Base-by-base conservation (phyloP, 2,797 vertebrate species). In the Odontamblyopus rebecca region DNA sequence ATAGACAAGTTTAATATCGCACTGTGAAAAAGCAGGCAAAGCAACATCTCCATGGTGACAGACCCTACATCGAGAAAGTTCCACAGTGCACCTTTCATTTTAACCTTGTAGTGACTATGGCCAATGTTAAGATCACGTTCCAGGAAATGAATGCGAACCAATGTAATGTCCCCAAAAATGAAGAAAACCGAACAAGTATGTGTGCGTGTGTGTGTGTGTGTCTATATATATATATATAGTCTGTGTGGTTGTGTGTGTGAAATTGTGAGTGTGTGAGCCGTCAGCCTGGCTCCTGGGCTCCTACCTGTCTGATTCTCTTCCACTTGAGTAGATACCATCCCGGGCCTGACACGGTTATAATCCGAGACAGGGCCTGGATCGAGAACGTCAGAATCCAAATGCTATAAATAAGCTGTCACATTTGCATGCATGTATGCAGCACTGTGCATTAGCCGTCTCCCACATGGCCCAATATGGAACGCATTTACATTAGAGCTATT, bases 271-370 rank as follows among this genome's bases (percentile, higher is more conserved):
- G 75, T 72, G 68, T 81, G 75, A 18, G 59, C 73, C 74, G 65
- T 76, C 75, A 81, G 66, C 60, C 63, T 30, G 32, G 66, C 76
- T 65, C 74, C 72, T 53, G 78, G 64, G 75, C 81, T 84, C 81
- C 80, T 79, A 78, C 73, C 77, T 75, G 78, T 83, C 84, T 85
- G 81, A 76, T 78, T 81, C 69, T 75, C 63, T 74, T 72, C 81
- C 81, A 76, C 70, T 74, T 78, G 70, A 86, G 71, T 70, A 68
- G 73, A 85, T 68, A 67, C 71, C 66, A 74, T 71, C 68, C 68
- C 65, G 19, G 35, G 48, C 68, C 68, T 74, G 79, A 81, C 85
- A 73, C 57, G 50, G 68, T 86, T 88, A 74, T 59, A 75, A 79
- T 77, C 69, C 74, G 68, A 27, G 61, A 68, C 73, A 71, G 61